Conservation (phyloP, 2,888 invertebrate genomes). For the Pristionchus entomophagus region DNA sequence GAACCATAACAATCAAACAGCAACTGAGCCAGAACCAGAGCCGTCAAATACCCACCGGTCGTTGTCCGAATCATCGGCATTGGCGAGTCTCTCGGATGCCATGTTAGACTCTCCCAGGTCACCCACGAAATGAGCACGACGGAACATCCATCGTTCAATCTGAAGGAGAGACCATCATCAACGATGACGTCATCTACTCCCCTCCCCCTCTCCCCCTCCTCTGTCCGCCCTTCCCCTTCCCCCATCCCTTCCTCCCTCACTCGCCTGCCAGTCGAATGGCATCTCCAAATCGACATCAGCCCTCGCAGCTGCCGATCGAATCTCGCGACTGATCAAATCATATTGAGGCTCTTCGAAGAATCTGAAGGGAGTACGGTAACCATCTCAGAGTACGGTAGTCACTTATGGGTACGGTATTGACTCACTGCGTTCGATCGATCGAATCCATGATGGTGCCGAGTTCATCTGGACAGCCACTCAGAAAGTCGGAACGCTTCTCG, state of each 20-base stretch:
- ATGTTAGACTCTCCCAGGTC: constrained; percentile 56
- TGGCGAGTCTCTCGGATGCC: constrained; percentile 47
- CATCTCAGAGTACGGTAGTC: background rate
- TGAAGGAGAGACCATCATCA: background rate
- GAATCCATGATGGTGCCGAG: constrained; percentile 60
- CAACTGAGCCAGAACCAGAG: background rate
- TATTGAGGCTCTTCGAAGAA: constrained; percentile 61
- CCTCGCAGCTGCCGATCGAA: constrained; percentile 56
- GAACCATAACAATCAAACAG: too few relatives aligned
- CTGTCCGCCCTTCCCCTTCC: too few relatives aligned
- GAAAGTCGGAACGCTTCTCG: constrained; percentile 57
- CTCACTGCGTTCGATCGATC: constrained; percentile 59
- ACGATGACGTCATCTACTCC: background rate
- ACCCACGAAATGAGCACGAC: constrained; percentile 50
- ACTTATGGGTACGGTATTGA: too few relatives aligned
- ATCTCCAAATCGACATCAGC: constrained; percentile 56
- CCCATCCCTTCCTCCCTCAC: background rate
- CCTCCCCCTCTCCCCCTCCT: too few relatives aligned
- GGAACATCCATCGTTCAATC: constrained; percentile 47
- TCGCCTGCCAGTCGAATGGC: constrained; percentile 68
- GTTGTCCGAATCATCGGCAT: background rate
- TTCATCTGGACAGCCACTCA: constrained; percentile 56
- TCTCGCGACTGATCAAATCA: constrained; percentile 52
- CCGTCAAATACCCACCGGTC: constrained; percentile 32
- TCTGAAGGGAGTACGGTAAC: constrained; percentile 47